Base-by-base conservation (phyloP, 35 echinoderm and acorn worm genomes). In the Holothuria glaberrima region DNA sequence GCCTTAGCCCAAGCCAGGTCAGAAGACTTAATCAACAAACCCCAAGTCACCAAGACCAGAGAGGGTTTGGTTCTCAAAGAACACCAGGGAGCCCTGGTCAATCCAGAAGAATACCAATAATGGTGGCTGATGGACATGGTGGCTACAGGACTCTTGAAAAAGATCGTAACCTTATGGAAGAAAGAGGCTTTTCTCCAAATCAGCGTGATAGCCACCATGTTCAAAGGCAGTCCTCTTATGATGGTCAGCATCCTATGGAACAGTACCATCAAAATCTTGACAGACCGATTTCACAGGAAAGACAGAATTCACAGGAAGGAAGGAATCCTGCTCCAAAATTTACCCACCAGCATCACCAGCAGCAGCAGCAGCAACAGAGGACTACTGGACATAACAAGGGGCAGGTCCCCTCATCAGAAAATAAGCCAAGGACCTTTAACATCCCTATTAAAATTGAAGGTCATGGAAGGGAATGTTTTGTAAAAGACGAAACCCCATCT, bases 391-490 rank as follows among this genome's bases (percentile, higher is more conserved):
- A 35, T 73, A 48, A 78, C 24, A 21, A 78, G 20, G 25, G 31
- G 66, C 25, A 69, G 31, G 24, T 6, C 9, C 27, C 54, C 5
- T 18, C 32, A 9, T 48, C 14, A 20, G 80, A 30, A 35, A 84
- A 61, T 56, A 84, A 61, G 80, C 80, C 80, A 84, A 84, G 58
- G 80, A 61, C 80, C 33, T 84, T 84, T 84, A 84, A 63, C 28
- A 61, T 84, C n/a, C 85, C 85, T 41, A 87, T 87, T 18, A 32
- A 67, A 30, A 87, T 87, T 50, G 85, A 87, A 50, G 85, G 85
- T 21, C 36, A 67, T 3, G 85, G 85, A 0, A 48, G 85, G 30
- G 85, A 87, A 29, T 70, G 62, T 65, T 87, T 69, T 50, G 85
- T 87, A 16, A 87, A 67, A n/a, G 85, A 87, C 31, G 80, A 84